Evolutionary conservation across 2,888 invertebrate genomes (phyloP).

Genomic region (Zaprionus obscuricornis): DNA sequence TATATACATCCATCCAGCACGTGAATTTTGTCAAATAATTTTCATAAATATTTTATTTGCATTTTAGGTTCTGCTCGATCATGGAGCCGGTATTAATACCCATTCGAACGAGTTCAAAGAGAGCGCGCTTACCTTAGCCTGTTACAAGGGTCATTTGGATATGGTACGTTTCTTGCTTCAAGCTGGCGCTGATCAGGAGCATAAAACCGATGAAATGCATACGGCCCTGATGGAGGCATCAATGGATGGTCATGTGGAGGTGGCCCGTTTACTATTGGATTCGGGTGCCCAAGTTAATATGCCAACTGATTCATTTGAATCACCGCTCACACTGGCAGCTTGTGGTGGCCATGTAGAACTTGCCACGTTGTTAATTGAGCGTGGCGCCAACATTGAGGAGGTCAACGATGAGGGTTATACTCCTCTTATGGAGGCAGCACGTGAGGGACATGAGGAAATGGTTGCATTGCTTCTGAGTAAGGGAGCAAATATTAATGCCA

Average conservation of each 20-base stretch:
- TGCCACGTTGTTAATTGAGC: constrained; percentile 96
- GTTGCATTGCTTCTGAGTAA: constrained; percentile 96
- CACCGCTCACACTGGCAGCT: constrained; percentile 98
- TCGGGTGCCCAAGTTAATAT: constrained; percentile 99
- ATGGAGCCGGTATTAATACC: constrained; percentile 99
- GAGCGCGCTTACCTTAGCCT: constrained; percentile 96
- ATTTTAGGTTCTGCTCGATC: constrained; percentile 89
- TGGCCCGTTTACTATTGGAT: constrained; percentile 95
- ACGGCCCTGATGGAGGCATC: constrained; percentile 99
- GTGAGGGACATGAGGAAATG: constrained; percentile 99
- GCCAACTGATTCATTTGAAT: constrained; percentile 99
- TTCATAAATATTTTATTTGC: not conserved
- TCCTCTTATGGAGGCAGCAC: constrained; percentile 99
- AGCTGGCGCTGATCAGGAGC: constrained; percentile 98
- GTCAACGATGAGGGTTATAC: constrained; percentile 99
- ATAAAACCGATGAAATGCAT: constrained; percentile 99
- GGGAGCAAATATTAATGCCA: constrained; percentile 98
- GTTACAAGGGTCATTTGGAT: constrained; percentile 97
- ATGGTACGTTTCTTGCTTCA: constrained; percentile 98
- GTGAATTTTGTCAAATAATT: not conserved
- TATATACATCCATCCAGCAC: too few species aligned
- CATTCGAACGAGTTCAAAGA: constrained; percentile 99
- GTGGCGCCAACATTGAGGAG: constrained; percentile 99
- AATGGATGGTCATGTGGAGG: constrained; percentile 99
- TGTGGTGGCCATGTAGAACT: constrained; percentile 99